Base-by-base conservation (phyloP, 2,797 vertebrate genomes). In the Xenops minutus region DNA sequence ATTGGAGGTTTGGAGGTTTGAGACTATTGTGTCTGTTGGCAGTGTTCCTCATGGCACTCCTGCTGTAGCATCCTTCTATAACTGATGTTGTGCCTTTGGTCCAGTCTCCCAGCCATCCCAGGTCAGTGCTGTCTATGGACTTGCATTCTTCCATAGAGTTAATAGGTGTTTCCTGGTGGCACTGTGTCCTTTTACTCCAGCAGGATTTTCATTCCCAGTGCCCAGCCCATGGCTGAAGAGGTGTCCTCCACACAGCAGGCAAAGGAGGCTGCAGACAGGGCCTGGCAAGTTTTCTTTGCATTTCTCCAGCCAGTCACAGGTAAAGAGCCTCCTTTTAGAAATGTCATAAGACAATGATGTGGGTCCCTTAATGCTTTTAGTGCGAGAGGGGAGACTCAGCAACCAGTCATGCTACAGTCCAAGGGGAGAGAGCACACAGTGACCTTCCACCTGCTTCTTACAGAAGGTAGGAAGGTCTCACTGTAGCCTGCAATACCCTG, bases 401-500 rank as follows among this genome's bases (percentile, higher is more conserved):
- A n/a, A 27, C 8, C 12, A 16, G 37, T 32, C 9, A 6, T 32
- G 29, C 29, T 80, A 48, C 8, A 7, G 19, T 58, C 29, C 32
- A 29, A 52, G 23, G 51, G 43, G 39, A 49, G 16, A 52, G 58
- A 87, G 54, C 46, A 52, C 4, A 2, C 30, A 18, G 49, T 14
- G 34, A 85, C 37, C 30, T 81, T 37, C 49, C 23, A 27, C 27
- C n/a, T 55, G n/a, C 15, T 17, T 23, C 67, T 49, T 21, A 11
- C 6, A 46, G 61, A 66, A 58, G 61, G 20, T 14, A n/a, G 51
- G 48, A 64, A 66, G 29, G 36, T 88, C 67, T 84, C 32, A 4
- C 30, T 12, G 4, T 41, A 59, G 52, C 43, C 68, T 61, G 52
- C 0, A 0, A 39, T 17, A 29, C 9, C 20, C 10, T 52, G 36